A percentile compares a stretch with the other conserved stretches of the same genome.
These are phyloP conservation scores for Cephus nigrinus DNA, from an alignment of 2,888 invertebrate genomes.

Conservation along the genomic window DNA sequence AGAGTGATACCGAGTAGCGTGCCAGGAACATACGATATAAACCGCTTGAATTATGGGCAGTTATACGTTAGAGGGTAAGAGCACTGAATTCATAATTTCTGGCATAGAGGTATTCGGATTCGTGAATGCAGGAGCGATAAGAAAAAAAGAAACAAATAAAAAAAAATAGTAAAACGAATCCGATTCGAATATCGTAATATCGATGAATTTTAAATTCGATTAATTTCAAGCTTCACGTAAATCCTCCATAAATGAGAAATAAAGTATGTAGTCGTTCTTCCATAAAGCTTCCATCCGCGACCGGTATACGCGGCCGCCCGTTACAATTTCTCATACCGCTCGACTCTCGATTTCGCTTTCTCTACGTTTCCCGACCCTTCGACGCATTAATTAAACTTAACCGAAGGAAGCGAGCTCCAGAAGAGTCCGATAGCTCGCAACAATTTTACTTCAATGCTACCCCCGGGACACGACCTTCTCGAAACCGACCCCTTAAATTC, in stretches of 20 bases:
- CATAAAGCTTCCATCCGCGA: background rate
- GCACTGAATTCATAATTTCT: conserved; percentile 3
- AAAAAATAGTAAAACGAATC: background rate
- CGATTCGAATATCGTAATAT: conserved; percentile 17
- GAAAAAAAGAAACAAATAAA: background rate
- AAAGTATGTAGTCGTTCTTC: conserved; percentile 9
- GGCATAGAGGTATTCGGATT: background rate
- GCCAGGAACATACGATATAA: background rate
- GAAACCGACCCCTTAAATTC: background rate
- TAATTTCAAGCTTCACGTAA: conserved; percentile 14
- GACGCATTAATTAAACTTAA: background rate
- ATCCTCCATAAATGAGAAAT: conserved; percentile 17
- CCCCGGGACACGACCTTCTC: background rate
- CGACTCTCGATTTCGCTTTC: background rate
- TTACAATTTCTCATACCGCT: background rate
- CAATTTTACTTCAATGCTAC: background rate
- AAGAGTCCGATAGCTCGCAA: background rate
- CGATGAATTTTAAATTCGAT: conserved; percentile 20
- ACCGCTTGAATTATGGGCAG: background rate
- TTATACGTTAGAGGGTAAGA: conserved; percentile 11
- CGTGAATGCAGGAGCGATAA: background rate
- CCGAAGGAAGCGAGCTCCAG: background rate
- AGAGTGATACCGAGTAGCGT: background rate
- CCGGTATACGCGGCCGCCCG: background rate
- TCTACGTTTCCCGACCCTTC: background rate